Evolutionary conservation across 2,113 vertebrate genomes (phyloP), one percentile per base, ranked within the genome.

Genomic region (Colistium nudipinnis): DNA sequence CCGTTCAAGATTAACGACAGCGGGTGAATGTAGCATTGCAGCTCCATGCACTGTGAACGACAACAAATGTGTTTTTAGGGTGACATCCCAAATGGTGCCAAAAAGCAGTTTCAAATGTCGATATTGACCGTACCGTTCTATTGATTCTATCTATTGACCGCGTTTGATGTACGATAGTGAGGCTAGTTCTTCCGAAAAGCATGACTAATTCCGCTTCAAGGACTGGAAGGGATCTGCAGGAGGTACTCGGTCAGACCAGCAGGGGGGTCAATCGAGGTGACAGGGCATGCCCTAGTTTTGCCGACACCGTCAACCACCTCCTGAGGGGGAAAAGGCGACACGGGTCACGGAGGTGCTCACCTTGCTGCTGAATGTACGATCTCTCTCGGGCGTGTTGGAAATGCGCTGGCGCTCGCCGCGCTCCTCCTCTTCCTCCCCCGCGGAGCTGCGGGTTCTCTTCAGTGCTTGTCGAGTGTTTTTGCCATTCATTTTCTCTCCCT

Each of bases 21-120:
- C 3, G 92, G 92, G 47, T 91, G 91, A 78, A 94, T 92, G 81
- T 93, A 94, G 87, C 92, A 92, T 62, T 93, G 92, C 48, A 94
- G 85, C 88, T 93, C 89, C 76, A 81, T 74, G 78, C 92, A 93
- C 93, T 94, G 63, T 45, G 87, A 90, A 74, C 6, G 13, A 47
- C n/a, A 83, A 45, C 0, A 47, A 22, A 54, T 52, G 68, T 0
- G 63, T 72, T 70, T 65, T 7, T 41, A 62, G 4, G n/a, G 19
- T 30, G 33, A 47, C 41, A 33, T 36, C 36, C 33, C 22, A 65
- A 54, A 63, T 31, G 1, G 14, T 39, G 24, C 45, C 49, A 2
- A 61, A 20, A 53, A 39, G 53, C 2, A 4, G 14, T 63, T 24
- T 33, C 1, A 35, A 51, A 70, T 41, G 22, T 27, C 28, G 1